Conservation (phyloP, 2,113 vertebrate genomes). For the Halcyon senegalensis region DNA sequence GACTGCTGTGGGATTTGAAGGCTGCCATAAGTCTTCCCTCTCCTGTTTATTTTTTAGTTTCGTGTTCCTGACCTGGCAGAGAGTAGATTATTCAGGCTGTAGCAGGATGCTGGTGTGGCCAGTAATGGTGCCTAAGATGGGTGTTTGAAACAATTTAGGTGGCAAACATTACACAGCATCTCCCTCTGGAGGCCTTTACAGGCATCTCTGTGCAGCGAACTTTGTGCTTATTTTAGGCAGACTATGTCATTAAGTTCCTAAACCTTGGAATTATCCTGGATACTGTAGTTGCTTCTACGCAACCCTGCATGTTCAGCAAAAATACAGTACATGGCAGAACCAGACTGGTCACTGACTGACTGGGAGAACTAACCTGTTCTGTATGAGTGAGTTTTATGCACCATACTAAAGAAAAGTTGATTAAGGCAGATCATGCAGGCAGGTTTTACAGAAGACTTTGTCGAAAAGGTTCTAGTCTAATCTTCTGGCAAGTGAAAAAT, state of each 20-base stretch:
- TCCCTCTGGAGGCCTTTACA: slow-evolving; percentile 62
- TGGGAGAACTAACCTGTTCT: neutral
- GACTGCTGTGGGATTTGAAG: neutral
- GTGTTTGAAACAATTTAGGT: neutral
- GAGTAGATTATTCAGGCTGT: neutral
- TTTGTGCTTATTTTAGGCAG: neutral
- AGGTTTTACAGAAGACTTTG: neutral
- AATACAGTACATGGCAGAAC: neutral
- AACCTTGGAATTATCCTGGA: neutral
- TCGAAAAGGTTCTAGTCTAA: neutral
- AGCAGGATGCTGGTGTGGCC: neutral
- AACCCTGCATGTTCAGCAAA: neutral
- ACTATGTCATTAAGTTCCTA: neutral
- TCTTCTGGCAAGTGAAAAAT: neutral
- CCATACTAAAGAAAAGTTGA: neutral
- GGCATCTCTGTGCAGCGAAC: neutral
- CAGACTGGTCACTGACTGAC: neutral
- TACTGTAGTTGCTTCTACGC: neutral
- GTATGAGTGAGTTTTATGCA: neutral
- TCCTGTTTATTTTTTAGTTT: neutral
- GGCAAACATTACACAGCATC: slow-evolving; percentile 11
- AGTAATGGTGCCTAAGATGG: neutral
- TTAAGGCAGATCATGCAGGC: neutral
- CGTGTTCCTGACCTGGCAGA: neutral
- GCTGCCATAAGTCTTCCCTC: neutral